phyloP scores from a whole-genome alignment of 2,113 vertebrate species.

The Eonycteris spelaea region DNA sequence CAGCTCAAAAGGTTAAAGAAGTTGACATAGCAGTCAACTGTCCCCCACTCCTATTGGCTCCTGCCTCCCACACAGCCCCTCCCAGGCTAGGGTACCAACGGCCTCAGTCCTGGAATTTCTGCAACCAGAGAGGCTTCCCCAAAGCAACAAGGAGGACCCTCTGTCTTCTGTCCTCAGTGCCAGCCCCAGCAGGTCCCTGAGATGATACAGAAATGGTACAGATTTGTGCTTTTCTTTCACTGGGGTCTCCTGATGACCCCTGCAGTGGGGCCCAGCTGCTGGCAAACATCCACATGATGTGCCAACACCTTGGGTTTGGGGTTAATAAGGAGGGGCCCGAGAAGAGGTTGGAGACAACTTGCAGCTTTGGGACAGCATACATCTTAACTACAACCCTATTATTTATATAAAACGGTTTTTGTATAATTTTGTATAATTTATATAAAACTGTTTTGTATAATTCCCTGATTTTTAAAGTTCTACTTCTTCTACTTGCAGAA shows the following conservation, averaged over 20 bases:
- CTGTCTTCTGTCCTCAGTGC: neutral
- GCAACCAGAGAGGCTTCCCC: neutral
- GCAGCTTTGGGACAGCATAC: neutral
- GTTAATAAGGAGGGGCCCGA: neutral
- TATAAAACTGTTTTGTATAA: neutral
- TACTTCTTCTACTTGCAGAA: neutral
- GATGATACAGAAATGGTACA: neutral
- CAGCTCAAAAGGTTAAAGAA: conserved; percentile 72
- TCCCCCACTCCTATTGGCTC: neutral
- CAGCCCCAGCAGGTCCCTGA: neutral
- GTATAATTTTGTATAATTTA: neutral
- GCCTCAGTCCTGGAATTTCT: neutral
- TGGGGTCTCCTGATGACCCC: neutral
- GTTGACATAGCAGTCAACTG: neutral
- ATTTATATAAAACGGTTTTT: neutral
- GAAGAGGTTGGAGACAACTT: neutral
- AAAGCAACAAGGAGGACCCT: neutral
- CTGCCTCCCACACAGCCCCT: neutral
- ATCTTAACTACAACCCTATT: neutral
- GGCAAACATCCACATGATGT: neutral
- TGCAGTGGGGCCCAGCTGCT: neutral
- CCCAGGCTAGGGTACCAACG: neutral
- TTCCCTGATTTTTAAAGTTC: neutral
- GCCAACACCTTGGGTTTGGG: neutral
- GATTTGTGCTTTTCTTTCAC: neutral